Percentiles rank a stretch among this genome's conserved stretches.
Conservation (phyloP, 2,888 invertebrate species). For the Eristalinus sepulchralis region DNA sequence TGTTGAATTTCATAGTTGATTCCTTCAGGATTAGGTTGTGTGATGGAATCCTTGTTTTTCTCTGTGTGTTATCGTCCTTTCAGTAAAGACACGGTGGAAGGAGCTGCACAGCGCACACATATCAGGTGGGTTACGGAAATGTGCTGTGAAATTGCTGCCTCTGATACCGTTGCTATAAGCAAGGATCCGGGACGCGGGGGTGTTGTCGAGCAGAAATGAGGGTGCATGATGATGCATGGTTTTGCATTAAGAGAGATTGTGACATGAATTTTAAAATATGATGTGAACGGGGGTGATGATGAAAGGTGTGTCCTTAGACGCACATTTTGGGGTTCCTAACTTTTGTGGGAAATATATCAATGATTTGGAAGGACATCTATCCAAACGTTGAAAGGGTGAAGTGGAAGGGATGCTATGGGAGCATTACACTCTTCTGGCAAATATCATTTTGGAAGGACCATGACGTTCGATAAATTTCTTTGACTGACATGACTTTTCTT, state of each 20-base stretch:
- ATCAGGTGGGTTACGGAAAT: slow-evolving; percentile 62
- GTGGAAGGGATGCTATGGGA: neutral
- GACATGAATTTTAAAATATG: slow-evolving; percentile 54
- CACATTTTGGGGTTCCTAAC: neutral
- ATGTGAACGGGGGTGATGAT: neutral
- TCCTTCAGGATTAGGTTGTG: slow-evolving; percentile 60
- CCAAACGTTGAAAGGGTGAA: neutral
- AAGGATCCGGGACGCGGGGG: neutral
- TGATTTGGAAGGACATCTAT: neutral
- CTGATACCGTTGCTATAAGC: neutral
- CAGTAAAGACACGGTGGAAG: neutral
- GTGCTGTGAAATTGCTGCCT: slow-evolving; percentile 52
- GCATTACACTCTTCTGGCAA: neutral
- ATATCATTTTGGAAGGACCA: neutral
- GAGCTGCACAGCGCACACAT: neutral
- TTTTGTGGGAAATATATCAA: neutral
- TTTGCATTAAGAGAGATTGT: slow-evolving; percentile 53
- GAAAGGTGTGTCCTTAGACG: neutral
- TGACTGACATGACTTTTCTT: no score
- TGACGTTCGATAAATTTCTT: no score
- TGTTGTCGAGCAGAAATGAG: neutral
- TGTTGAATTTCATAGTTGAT: slow-evolving; percentile 62
- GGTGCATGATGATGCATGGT: slow-evolving; percentile 62
- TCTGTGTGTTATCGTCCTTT: neutral
- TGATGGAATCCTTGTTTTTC: slow-evolving; percentile 44